Base-by-base conservation (phyloP, 2,888 invertebrate genomes). In the Acronicta psi region DNA sequence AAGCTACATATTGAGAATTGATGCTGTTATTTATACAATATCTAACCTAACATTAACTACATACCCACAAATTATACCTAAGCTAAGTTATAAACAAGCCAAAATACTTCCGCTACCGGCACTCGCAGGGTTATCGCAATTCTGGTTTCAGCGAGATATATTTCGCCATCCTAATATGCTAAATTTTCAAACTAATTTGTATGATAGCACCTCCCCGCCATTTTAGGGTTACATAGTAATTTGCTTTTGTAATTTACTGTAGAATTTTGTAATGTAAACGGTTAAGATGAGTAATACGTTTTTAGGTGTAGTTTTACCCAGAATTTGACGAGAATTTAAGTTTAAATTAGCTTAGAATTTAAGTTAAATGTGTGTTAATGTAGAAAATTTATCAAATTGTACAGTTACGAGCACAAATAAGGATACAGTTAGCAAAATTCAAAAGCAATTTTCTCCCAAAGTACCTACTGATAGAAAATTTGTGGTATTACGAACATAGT, bases 161-260 rank as follows among this genome's bases (percentile, higher is more conserved):
- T 69, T 58, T 41, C 38, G 17, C 43, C 67, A 38, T 43, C 31
- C 36, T 59, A 59, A 73, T 59, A 57, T 52, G 51, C 14, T 44
- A 34, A 71, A 77, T 68, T 71, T 43, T 20, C 43, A 43, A 71
- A 77, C 63, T 66, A 71, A 75, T 74, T 77, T 63, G 65, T 69
- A 49, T 64, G 69, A 66, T 62, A 59, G 63, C 63, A 37, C 36
- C 31, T 37, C 47, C 18, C 37, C 42, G 52, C 29, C 9, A 53
- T 73, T 68, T 53, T 41, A 37, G 49, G 54, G 53, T 54, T 16
- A 44, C 41, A 42, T 38, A 47, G 54, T 51, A 68, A 67, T 58
- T 71, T 72, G 16, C 52, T 56, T 55, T 47, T 63, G 31, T 63
- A 73, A 73, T 73, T 66, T 73, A 61, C 18, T 29, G 54, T 68